Conservation (phyloP, 2,113 vertebrate genomes). For the Dendrocopos noguchii region DNA sequence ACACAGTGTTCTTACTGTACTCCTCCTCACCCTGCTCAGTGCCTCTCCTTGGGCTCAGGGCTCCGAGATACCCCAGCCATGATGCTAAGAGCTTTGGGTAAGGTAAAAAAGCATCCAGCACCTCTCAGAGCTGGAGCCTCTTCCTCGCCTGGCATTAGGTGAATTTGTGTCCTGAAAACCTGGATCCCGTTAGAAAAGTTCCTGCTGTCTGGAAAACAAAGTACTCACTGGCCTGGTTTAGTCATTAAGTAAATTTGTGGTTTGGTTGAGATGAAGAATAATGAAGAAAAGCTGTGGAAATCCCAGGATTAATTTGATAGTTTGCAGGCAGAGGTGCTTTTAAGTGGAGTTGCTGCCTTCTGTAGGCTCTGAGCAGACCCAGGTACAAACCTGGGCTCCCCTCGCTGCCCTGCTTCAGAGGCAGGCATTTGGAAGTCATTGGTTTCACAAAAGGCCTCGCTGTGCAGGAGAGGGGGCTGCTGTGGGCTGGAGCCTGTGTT, state of each 20-base stretch:
- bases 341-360: conserved; percentile 35
- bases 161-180: conserved; percentile 23
- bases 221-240: conserved; percentile 57
- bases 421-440: conserved; percentile 53
- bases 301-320: conserved; percentile 64
- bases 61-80: neutral
- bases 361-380: conserved; percentile 11
- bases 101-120: neutral
- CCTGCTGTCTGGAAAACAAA: conserved; percentile 66
- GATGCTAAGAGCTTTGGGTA: neutral
- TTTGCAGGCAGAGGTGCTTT: conserved; percentile 57
- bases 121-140: neutral
- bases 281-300: conserved; percentile 79
- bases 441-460: neutral
- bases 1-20: conserved; percentile 67
- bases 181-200: conserved; percentile 60
- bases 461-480: neutral
- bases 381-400: conserved; percentile 39
- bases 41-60: neutral
- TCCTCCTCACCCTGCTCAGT: neutral
- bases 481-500: neutral
- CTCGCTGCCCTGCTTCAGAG: neutral
- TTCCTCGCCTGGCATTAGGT: neutral
- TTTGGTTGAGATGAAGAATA: conserved; percentile 72
- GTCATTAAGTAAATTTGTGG: conserved; percentile 76